Percentiles rank a stretch among this genome's conserved stretches.
These are phyloP conservation scores for Clupea harengus DNA, from an alignment of 2,113 vertebrate species.

Conservation along the genomic window DNA sequence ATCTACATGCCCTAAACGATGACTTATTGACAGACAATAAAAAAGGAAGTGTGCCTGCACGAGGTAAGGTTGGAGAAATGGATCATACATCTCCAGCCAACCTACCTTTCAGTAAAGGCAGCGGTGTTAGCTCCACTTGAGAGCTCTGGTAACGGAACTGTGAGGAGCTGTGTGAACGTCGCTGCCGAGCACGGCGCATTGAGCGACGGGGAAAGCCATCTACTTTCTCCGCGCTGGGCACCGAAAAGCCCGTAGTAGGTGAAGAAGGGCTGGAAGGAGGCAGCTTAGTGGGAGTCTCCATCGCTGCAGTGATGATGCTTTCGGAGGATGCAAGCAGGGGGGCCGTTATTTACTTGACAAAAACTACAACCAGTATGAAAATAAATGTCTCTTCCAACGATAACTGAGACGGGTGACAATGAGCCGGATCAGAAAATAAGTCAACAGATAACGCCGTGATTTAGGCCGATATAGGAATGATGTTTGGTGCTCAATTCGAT, in stretches of 20 bases:
- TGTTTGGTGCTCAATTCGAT: conserved; percentile 54
- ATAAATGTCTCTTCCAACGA: neutral
- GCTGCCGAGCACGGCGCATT: conserved; percentile 84
- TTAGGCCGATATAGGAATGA: conserved; percentile 14
- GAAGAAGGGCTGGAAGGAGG: conserved; percentile 87
- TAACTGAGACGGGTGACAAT: neutral
- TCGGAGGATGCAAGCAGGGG: conserved; percentile 1
- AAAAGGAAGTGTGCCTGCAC: neutral
- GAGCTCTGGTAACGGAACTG: conserved; percentile 94
- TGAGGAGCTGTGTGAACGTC: conserved; percentile 89
- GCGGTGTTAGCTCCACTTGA: conserved; percentile 87
- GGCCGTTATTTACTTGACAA: neutral
- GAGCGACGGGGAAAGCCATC: conserved; percentile 88
- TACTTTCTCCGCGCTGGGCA: conserved; percentile 89
- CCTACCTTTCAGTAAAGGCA: conserved; percentile 90
- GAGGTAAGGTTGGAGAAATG: neutral
- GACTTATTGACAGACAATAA: neutral
- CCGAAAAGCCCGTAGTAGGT: conserved; percentile 85
- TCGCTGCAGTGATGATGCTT: conserved; percentile 40
- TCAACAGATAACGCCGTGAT: neutral
- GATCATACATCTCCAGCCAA: conserved; percentile 17
- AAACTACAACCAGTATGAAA: neutral
- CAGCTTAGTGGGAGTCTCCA: conserved; percentile 80
- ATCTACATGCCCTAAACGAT: neutral
- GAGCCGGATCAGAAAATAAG: neutral